Percentiles rank a stretch among this genome's conserved stretches.
phyloP scores from a whole-genome alignment of 2,888 invertebrate species.

The Aporophyla nigra region DNA sequence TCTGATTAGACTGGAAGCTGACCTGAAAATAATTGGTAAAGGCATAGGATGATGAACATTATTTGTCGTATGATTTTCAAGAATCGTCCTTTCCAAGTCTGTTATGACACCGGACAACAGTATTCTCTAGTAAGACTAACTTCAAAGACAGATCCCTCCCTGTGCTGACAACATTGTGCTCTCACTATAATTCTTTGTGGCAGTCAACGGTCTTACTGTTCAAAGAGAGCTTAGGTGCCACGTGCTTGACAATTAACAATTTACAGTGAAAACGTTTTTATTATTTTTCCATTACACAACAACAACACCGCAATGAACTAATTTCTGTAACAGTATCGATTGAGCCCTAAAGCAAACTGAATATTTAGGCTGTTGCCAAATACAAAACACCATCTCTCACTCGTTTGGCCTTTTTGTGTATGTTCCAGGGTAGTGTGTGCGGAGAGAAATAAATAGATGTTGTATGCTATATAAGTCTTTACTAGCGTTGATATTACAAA shows the following conservation, averaged over 20 bases:
- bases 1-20: too few relatives aligned
- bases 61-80: not conserved
- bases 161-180: not conserved
- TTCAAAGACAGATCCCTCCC: too few relatives aligned
- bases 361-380: not conserved
- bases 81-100: not conserved
- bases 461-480: too few relatives aligned
- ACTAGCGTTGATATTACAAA: too few relatives aligned
- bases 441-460: too few relatives aligned
- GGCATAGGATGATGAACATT: too few relatives aligned
- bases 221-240: not conserved
- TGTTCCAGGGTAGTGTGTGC: too few relatives aligned
- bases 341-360: constrained; percentile 1
- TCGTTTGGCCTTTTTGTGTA: too few relatives aligned
- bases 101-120: too few relatives aligned
- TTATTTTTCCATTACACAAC: not conserved
- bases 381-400: constrained; percentile 12
- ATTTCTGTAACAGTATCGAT: constrained; percentile 13
- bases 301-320: constrained; percentile 1
- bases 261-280: too few relatives aligned
- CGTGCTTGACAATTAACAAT: not conserved
- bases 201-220: not conserved
- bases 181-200: not conserved
- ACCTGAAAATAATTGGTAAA: too few relatives aligned
- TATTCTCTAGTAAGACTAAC: not conserved